phyloP scores from a whole-genome alignment of 2,797 vertebrate species.

The Danio aesculapii region DNA sequence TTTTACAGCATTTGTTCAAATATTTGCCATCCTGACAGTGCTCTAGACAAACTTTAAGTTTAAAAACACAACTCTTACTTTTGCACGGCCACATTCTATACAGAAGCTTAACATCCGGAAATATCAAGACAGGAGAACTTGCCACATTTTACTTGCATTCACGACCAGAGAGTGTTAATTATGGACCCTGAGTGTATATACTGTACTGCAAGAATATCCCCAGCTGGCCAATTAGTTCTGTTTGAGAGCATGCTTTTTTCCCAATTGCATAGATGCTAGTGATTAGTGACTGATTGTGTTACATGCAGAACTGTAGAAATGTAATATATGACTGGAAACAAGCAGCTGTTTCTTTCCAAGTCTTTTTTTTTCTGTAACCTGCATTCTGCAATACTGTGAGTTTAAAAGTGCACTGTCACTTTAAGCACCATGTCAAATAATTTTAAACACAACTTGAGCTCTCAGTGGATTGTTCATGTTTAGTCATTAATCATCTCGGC shows the following conservation, averaged over 20 bases:
- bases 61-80: not conserved
- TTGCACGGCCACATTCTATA: not conserved
- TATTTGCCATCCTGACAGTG: no score
- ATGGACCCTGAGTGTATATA: not conserved
- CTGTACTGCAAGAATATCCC: not conserved
- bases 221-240: not conserved
- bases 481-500: slow-evolving; percentile 17
- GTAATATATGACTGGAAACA: not conserved
- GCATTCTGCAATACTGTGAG: not conserved
- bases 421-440: not conserved
- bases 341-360: slow-evolving; percentile 12
- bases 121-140: not conserved
- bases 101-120: not conserved
- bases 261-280: not conserved
- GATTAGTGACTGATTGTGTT: slow-evolving; percentile 1
- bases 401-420: not conserved
- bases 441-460: slow-evolving; percentile 11
- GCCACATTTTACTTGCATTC: not conserved
- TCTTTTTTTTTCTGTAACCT: not conserved
- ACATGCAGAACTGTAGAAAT: not conserved
- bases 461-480: not conserved
- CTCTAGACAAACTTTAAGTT: no score
- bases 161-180: not conserved
- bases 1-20: no score
- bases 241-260: slow-evolving; percentile 1